phyloP scores from a whole-genome alignment of 2,888 invertebrate genomes.

The Hylaea fasciaria region DNA sequence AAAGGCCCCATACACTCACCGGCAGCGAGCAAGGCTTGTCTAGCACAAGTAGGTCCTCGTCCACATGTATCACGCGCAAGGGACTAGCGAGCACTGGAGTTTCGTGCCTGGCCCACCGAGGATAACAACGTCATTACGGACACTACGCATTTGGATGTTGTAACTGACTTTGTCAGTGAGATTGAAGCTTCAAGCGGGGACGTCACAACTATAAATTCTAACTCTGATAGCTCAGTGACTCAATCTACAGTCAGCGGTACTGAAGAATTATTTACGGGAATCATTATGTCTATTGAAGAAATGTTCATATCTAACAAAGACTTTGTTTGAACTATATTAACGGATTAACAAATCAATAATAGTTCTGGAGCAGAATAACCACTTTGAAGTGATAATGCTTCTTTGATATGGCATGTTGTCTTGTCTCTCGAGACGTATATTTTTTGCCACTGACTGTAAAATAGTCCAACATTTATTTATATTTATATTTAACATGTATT shows the following conservation, averaged over 20 bases:
- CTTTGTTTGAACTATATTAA: no score
- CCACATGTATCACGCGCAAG: slow-evolving; percentile 92
- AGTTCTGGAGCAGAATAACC: no score
- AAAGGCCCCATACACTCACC: slow-evolving; percentile 86
- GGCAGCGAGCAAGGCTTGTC: slow-evolving; percentile 96
- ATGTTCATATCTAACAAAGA: no score
- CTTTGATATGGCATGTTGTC: no score
- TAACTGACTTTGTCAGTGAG: slow-evolving; percentile 48
- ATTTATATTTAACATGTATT: no score
- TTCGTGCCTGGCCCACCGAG: slow-evolving; percentile 90
- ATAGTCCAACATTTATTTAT: no score
- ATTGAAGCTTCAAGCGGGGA: slow-evolving; percentile 22
- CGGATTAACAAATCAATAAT: no score
- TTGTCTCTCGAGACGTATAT: no score
- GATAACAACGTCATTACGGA: slow-evolving; percentile 58
- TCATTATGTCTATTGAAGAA: neutral
- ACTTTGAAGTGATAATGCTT: no score
- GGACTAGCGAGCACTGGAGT: slow-evolving; percentile 92
- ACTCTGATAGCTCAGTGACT: slow-evolving; percentile 9
- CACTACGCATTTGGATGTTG: slow-evolving; percentile 54
- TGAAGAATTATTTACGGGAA: neutral
- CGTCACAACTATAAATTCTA: slow-evolving; percentile 25
- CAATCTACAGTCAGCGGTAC: neutral
- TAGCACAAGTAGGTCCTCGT: slow-evolving; percentile 93
- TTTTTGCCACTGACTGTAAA: no score